These are phyloP conservation scores for Gallinago stenura DNA, from an alignment of 2,797 vertebrate genomes.

Conservation along the genomic window DNA sequence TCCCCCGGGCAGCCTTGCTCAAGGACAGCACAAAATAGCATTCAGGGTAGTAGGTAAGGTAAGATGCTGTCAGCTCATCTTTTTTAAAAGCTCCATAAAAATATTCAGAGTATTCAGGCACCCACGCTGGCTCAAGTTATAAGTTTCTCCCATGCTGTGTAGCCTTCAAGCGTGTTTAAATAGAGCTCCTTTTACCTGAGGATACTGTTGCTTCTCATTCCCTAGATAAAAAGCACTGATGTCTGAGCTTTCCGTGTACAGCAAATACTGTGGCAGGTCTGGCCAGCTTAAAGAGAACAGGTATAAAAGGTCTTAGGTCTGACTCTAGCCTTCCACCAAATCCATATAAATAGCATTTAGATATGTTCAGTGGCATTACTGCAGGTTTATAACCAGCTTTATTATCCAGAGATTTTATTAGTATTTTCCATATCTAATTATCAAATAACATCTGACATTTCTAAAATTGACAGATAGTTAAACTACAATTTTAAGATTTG, in stretches of 20 bases:
- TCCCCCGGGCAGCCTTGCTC: not conserved
- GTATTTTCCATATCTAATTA: not conserved
- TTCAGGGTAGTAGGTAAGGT: not conserved
- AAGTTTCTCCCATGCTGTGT: not conserved
- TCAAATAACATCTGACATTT: not conserved
- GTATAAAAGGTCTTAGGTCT: not conserved
- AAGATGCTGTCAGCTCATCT: not conserved
- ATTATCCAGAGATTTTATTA: not conserved
- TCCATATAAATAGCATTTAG: not conserved
- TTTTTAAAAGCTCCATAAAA: conserved; percentile 10
- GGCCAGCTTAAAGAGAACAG: not conserved
- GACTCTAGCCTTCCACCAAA: not conserved
- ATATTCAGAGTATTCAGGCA: not conserved
- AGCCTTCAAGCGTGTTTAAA: not conserved
- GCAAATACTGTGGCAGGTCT: not conserved
- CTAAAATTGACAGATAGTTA: not conserved
- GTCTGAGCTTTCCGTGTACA: not conserved
- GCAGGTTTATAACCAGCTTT: not conserved
- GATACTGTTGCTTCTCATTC: not conserved
- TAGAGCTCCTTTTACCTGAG: not conserved
- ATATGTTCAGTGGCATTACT: not conserved
- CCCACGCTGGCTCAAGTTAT: not conserved
- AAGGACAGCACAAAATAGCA: not conserved
- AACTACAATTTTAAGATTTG: not conserved
- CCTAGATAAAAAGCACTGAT: not conserved